These are phyloP conservation scores for Tarsius wallacei DNA, from an alignment of 2,797 vertebrate genomes.

Conservation along the genomic window DNA sequence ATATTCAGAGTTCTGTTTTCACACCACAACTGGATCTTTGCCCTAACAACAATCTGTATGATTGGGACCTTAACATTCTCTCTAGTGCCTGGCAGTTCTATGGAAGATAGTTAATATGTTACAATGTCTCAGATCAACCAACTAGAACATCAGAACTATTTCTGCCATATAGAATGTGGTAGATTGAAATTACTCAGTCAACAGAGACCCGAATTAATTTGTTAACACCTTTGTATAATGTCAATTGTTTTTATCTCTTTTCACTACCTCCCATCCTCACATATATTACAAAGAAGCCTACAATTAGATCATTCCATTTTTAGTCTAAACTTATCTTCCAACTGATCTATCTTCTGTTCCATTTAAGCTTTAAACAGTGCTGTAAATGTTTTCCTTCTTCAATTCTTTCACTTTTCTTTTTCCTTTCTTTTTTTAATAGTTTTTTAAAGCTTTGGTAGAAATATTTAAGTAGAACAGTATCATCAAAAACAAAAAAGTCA, in stretches of 20 bases:
- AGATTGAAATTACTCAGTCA: slow-evolving; percentile 15
- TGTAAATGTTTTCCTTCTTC: not conserved
- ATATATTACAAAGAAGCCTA: not conserved
- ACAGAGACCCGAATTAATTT: slow-evolving; percentile 1
- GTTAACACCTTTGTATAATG: not conserved
- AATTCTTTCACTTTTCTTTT: not conserved
- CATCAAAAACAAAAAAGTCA: not conserved
- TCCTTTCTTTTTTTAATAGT: not conserved
- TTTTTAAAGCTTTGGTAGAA: not conserved
- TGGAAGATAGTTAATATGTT: slow-evolving; percentile 62
- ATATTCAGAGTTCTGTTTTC: slow-evolving; percentile 72
- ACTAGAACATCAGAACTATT: slow-evolving; percentile 42
- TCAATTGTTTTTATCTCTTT: not conserved
- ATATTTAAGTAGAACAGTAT: not conserved
- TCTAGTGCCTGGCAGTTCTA: slow-evolving; percentile 34
- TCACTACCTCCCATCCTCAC: not conserved
- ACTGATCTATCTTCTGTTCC: not conserved
- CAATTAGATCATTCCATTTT: not conserved
- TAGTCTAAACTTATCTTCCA: not conserved
- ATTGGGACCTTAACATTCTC: slow-evolving; percentile 52
- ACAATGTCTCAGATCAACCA: slow-evolving; percentile 52
- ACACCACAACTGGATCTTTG: slow-evolving; percentile 67
- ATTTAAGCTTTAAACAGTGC: not conserved
- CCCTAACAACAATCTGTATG: slow-evolving; percentile 62
- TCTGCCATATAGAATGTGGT: not conserved